phyloP scores from a whole-genome alignment of 1,140 invertebrate species.

The Aphelinus atriplicis region DNA sequence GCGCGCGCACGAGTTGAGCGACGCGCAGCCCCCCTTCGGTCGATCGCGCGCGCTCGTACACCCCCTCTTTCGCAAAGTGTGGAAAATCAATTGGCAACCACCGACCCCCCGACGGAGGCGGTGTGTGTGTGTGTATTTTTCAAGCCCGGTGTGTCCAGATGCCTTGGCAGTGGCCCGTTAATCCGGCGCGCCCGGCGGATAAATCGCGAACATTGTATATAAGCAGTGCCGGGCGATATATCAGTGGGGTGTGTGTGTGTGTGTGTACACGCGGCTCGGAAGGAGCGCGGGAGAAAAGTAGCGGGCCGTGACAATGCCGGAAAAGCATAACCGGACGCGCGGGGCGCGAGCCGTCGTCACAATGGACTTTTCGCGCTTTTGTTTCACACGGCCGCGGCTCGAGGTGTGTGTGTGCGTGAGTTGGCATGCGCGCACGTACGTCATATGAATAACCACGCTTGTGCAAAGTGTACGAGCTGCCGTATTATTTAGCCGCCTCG shows the following conservation, averaged over 20 bases:
- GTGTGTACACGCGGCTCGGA: background rate
- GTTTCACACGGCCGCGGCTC: background rate
- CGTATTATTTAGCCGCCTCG: too few relatives aligned
- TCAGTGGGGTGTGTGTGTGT: background rate
- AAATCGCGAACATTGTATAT: constrained; percentile 31
- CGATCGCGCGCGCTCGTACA: background rate
- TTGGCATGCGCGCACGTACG: constrained; percentile 29
- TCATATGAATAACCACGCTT: constrained; percentile 51
- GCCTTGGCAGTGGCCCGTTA: constrained; percentile 18
- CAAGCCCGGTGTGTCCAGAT: constrained; percentile 24
- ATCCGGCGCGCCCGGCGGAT: constrained; percentile 10
- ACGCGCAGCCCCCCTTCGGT: background rate
- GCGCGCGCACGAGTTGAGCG: too few relatives aligned
- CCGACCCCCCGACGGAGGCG: too few relatives aligned
- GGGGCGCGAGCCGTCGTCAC: constrained; percentile 40
- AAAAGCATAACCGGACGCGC: constrained; percentile 44
- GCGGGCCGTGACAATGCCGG: constrained; percentile 9
- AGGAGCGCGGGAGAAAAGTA: background rate
- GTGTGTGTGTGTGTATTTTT: constrained; percentile 8
- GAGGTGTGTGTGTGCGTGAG: background rate
- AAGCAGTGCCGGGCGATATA: constrained; percentile 28
- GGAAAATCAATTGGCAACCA: constrained; percentile 25
- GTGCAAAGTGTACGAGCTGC: too few relatives aligned
- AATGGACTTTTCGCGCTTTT: constrained; percentile 22
- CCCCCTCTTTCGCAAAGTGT: background rate